Conservation (phyloP, 2,888 invertebrate genomes). For the Altica lythri region DNA sequence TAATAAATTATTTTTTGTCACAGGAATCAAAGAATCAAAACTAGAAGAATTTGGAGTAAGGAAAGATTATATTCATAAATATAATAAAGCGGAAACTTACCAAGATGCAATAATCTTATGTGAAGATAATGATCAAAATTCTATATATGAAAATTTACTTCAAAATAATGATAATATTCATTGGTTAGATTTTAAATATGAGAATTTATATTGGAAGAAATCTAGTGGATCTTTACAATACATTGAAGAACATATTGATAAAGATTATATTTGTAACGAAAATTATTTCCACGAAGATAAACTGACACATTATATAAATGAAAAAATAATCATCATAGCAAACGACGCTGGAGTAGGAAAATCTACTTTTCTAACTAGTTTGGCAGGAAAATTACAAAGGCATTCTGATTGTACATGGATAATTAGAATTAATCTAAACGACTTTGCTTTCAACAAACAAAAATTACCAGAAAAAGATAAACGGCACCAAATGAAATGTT, state of each 20-base stretch:
- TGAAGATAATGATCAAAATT: too few species aligned
- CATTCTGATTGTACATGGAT: conserved; percentile 16
- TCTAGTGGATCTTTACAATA: too few species aligned
- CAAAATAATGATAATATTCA: neutral
- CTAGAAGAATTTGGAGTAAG: neutral
- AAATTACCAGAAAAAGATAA: conserved; percentile 2
- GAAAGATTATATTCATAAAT: neutral
- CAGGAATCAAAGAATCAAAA: neutral
- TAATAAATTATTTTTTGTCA: conserved; percentile 2
- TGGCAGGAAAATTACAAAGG: conserved; percentile 11
- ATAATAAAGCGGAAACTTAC: too few species aligned
- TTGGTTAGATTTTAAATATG: conserved; percentile 8
- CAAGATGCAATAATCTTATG: too few species aligned
- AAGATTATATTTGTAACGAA: neutral
- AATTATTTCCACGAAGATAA: conserved; percentile 6
- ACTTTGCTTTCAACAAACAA: conserved; percentile 21
- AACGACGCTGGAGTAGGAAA: conserved; percentile 28
- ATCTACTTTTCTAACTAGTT: conserved; percentile 19
- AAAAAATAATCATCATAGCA: conserved; percentile 20
- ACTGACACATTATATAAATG: neutral
- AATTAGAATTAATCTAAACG: conserved; percentile 23
- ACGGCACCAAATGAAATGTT: conserved; percentile 14
- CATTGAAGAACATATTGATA: conserved; percentile 8
- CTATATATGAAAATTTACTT: neutral
- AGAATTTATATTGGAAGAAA: conserved; percentile 16